Evolutionary conservation across 2,113 vertebrate species (phyloP), one percentile per base, ranked within the genome.

Genomic region (Brachyistius frenatus): DNA sequence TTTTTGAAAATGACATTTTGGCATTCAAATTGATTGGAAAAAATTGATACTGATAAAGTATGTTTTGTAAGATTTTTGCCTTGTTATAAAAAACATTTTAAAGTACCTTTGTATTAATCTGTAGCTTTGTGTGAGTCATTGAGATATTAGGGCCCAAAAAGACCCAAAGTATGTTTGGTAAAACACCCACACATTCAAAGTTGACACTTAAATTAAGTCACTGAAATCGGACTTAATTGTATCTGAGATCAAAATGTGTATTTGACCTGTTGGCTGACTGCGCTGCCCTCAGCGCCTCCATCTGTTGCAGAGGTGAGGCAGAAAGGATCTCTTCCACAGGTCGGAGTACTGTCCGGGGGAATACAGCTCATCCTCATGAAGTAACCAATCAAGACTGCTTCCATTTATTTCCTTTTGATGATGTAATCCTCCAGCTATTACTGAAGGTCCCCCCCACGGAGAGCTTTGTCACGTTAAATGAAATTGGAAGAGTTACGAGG

Each of bases 331-430:
- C 56, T 30, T 58, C 13, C 44, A 23, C 33, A 44, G 13, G 76
- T 37, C 35, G 8, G 7, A 31, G 36, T 54, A 4, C 23, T 35
- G 9, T 73, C 47, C 41, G 33, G 15, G 53, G 55, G 54, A 84
- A 61, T 4, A 84, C n/a, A 31, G 60, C 37, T 50, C 13, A 23
- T 41, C 11, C 23, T 50, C 16, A 35, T 58, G 5, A 31, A 10
- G 46, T 56, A 62, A 54, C 56, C 23, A 50, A 66, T 75, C 49
- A 67, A 73, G 58, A 52, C 67, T 31, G 65, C 66, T 73, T 46
- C 14, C 57, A 47, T 66, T 36, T 30, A 56, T 68, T 85, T 68
- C 65, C 30, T 44, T 69, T 47, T 89, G 53, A 80, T 80, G 72
- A 60, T 73, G 54, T 69, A 73, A 76, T 70, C 30, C 58, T 23